These are phyloP conservation scores for Nemoura dubitans DNA, from an alignment of 2,888 invertebrate genomes.

Conservation along the genomic window DNA sequence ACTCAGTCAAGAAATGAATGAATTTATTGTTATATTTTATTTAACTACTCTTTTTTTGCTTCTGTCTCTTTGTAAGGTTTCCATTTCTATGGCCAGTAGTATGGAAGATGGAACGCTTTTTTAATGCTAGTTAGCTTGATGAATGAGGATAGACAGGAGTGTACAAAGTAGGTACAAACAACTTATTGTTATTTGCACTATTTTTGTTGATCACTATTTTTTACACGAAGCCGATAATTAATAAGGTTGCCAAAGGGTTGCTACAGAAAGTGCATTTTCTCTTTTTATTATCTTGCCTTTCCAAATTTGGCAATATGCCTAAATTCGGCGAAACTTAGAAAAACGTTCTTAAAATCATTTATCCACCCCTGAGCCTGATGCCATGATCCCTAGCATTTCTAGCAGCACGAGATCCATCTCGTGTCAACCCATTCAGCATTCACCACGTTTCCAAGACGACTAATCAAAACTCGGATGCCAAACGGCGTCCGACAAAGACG, in stretches of 20 bases:
- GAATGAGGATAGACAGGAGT: background rate
- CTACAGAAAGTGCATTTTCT: too few relatives aligned
- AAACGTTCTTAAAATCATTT: background rate
- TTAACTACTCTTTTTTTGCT: background rate
- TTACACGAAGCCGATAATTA: background rate
- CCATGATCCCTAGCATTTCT: background rate
- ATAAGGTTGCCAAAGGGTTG: background rate
- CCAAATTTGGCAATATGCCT: too few relatives aligned
- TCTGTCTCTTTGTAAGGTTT: background rate
- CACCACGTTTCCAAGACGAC: slow-evolving; percentile 17
- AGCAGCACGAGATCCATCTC: slow-evolving; percentile 5
- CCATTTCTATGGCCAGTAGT: background rate
- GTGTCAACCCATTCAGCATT: slow-evolving; percentile 8
- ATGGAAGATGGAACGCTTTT: background rate
- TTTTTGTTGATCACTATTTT: too few relatives aligned
- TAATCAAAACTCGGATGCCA: background rate
- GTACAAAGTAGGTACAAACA: background rate
- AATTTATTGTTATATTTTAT: slow-evolving; percentile 25
- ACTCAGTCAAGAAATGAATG: slow-evolving; percentile 20
- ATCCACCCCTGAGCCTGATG: background rate
- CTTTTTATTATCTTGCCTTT: background rate
- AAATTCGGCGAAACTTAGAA: too few relatives aligned
- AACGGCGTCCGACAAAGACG: slow-evolving; percentile 36
- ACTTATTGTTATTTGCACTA: too few relatives aligned
- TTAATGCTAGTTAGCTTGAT: background rate